These are phyloP conservation scores for Thamnophis sirtalis DNA, from an alignment of 2,113 vertebrate genomes.

Conservation along the genomic window DNA sequence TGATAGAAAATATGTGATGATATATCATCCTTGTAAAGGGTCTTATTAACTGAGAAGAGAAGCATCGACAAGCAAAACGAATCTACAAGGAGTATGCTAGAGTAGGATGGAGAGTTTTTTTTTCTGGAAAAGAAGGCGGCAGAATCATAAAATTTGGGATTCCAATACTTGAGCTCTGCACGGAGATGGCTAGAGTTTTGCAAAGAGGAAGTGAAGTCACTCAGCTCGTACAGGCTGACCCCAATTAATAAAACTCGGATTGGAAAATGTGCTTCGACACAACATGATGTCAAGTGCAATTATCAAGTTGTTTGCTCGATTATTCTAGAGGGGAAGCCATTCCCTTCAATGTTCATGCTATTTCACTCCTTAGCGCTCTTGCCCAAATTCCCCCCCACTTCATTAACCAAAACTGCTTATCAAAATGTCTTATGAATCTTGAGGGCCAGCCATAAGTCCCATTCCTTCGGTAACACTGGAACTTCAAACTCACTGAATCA, in stretches of 20 bases:
- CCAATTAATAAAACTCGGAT: neutral
- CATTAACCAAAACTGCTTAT: too few relatives aligned
- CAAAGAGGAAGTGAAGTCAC: neutral
- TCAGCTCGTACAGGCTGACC: neutral
- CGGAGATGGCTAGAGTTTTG: neutral
- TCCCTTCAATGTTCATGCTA: neutral
- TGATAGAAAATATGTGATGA: neutral
- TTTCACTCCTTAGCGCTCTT: neutral
- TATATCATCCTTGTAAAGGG: neutral
- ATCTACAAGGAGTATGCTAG: neutral
- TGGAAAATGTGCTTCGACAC: neutral
- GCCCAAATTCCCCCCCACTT: too few relatives aligned
- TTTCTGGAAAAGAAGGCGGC: neutral
- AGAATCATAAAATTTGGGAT: neutral
- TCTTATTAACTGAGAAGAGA: constrained; percentile 1
- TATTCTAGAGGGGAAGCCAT: neutral
- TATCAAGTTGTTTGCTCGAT: too few relatives aligned
- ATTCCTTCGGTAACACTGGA: too few relatives aligned
- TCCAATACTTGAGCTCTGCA: neutral
- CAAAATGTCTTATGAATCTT: too few relatives aligned
- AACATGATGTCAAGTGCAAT: neutral
- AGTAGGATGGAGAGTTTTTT: neutral
- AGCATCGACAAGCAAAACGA: neutral
- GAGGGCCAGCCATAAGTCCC: too few relatives aligned
- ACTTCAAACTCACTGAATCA: neutral